Evolutionary conservation across 1,140 invertebrate genomes (phyloP), one percentile per base, ranked within the genome.

Genomic region (Zelostemma sp.): DNA sequence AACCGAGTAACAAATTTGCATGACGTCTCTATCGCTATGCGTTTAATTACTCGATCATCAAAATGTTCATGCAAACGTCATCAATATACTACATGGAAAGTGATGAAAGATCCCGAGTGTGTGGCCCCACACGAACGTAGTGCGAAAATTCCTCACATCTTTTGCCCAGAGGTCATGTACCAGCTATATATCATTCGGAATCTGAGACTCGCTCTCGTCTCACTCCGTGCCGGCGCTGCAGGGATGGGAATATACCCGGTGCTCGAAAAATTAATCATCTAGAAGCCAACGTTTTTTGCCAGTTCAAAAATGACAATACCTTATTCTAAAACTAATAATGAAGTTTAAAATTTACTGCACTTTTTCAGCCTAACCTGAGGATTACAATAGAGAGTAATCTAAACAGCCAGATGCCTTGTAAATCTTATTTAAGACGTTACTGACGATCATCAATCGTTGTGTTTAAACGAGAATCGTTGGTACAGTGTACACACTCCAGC

Each of bases 401-500:
- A n/a, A n/a, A n/a, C n/a, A n/a, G n/a, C n/a, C n/a, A n/a, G n/a
- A n/a, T n/a, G n/a, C n/a, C n/a, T n/a, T n/a, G n/a, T n/a, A n/a
- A n/a, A n/a, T n/a, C n/a, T n/a, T n/a, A n/a, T n/a, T n/a, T n/a
- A n/a, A n/a, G n/a, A n/a, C n/a, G n/a, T n/a, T 46, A 56, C 33
- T 31, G 33, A 38, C 18, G 43, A 38, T 18, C 43, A 47, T 56
- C 54, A 47, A 56, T 56, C 54, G 53, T 53, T 41, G 28, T 2
- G 11, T 43, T 25, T 17, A 19, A 8, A 21, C 11, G 25, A 19
- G 40, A 19, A n/a, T 43, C 41, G n/a, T 40, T 38, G 61, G 63
- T 41, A 50, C 50, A 68, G 48, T 61, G 55, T 66, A n/a, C n/a
- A n/a, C n/a, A n/a, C n/a, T n/a, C n/a, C n/a, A n/a, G 58, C 46